Conservation (phyloP, 1,140 invertebrate species). For the Hylaeus volcanicus region DNA sequence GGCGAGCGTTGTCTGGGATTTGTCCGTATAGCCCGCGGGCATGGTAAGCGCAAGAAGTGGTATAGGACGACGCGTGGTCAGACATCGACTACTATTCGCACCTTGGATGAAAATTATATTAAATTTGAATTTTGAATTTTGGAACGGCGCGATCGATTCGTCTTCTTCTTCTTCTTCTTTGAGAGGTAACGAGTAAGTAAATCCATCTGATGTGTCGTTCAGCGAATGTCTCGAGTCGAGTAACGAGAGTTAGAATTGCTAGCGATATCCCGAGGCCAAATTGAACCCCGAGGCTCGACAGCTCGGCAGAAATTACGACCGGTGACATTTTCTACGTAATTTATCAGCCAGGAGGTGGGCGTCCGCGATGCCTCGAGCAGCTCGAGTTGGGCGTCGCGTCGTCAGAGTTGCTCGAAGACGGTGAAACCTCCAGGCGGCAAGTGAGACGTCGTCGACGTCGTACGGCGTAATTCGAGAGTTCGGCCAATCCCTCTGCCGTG, state of each 20-base stretch:
- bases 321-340: neutral
- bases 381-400: neutral
- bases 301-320: neutral
- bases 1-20: neutral
- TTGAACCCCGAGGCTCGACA: neutral
- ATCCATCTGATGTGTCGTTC: too few species aligned
- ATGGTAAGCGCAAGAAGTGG: neutral
- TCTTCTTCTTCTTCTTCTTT: too few species aligned
- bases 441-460: constrained; percentile 19
- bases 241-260: neutral
- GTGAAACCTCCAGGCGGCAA: neutral
- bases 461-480: constrained; percentile 46
- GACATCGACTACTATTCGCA: neutral
- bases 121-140: too few species aligned
- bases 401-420: neutral
- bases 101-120: too few species aligned
- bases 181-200: too few species aligned
- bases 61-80: neutral
- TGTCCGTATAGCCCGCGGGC: constrained; percentile 3
- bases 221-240: too few species aligned
- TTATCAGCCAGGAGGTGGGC: neutral
- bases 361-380: neutral
- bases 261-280: neutral
- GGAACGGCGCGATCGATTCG: too few species aligned
- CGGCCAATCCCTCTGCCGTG: constrained; percentile 2